A percentile compares a stretch with the other conserved stretches of the same genome.
Conservation (phyloP, 2,888 invertebrate species). For the Dendrolimus pini region DNA sequence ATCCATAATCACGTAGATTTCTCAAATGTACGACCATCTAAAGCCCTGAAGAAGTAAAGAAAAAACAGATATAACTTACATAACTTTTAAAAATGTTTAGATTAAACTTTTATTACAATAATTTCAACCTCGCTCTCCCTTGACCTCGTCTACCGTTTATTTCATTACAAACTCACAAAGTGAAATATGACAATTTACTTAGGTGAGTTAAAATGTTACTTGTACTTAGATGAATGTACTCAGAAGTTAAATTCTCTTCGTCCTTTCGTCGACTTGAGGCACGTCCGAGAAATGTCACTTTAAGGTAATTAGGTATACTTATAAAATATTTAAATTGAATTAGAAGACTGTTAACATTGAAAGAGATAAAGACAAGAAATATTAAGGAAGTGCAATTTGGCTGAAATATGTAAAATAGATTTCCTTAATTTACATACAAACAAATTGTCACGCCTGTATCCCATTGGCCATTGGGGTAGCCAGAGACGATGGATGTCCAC, state of each 20-base stretch:
- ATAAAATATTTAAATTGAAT: slow-evolving; percentile 9
- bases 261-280: slow-evolving; percentile 13
- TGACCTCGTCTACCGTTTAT: slow-evolving; percentile 39
- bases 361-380: too few species aligned
- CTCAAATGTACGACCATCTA: too few species aligned
- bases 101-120: slow-evolving; percentile 40
- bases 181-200: slow-evolving; percentile 63
- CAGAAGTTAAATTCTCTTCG: slow-evolving; percentile 59
- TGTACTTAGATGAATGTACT: slow-evolving; percentile 55
- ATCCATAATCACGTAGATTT: too few species aligned
- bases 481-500: too few species aligned
- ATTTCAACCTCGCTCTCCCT: slow-evolving; percentile 35
- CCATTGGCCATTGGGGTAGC: too few species aligned
- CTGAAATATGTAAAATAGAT: too few species aligned
- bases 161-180: slow-evolving; percentile 57
- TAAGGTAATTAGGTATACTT: slow-evolving; percentile 43
- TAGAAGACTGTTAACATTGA: too few species aligned
- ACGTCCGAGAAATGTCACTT: slow-evolving; percentile 9
- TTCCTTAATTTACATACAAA: too few species aligned
- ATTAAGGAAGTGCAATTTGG: too few species aligned
- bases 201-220: slow-evolving; percentile 67
- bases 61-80: too few species aligned
- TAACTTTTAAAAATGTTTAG: not conserved
- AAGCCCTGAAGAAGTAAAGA: too few species aligned
- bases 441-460: too few species aligned